phyloP scores from a whole-genome alignment of 1,140 invertebrate genomes.

The Charaxes varanes region DNA sequence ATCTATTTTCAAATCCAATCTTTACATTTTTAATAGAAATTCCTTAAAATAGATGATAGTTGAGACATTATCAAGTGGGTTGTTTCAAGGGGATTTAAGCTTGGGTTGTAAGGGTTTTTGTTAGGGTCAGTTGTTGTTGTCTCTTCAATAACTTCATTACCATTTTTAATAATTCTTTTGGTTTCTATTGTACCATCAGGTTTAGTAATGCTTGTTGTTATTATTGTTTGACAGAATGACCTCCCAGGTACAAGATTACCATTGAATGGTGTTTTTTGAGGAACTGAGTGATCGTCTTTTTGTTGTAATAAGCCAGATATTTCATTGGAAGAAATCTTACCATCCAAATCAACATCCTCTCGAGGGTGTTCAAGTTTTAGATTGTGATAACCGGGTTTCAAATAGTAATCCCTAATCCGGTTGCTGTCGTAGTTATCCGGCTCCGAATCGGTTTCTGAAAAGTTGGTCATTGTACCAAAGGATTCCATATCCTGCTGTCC shows the following conservation, averaged over 20 bases:
- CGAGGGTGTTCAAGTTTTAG: slow-evolving; percentile 27
- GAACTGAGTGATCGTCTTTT: slow-evolving; percentile 31
- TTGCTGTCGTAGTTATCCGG: slow-evolving; percentile 33
- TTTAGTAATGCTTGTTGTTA: slow-evolving; percentile 60
- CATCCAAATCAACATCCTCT: slow-evolving; percentile 54
- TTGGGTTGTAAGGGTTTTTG: slow-evolving; percentile 24
- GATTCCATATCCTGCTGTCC: slow-evolving; percentile 33
- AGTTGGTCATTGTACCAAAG: slow-evolving; percentile 27
- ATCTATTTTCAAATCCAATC: too few species aligned
- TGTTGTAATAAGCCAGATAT: slow-evolving; percentile 53
- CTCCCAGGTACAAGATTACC: slow-evolving; percentile 40
- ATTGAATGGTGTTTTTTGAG: slow-evolving; percentile 34
- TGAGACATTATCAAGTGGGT: slow-evolving; percentile 42
- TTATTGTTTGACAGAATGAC: slow-evolving; percentile 60
- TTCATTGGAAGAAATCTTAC: slow-evolving; percentile 56
- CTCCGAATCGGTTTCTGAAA: slow-evolving; percentile 10
- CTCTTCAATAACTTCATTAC: slow-evolving; percentile 57
- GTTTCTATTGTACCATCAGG: slow-evolving; percentile 59
- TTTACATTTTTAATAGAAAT: slow-evolving; percentile 35
- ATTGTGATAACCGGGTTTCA: slow-evolving; percentile 56
- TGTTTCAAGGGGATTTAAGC: slow-evolving; percentile 28
- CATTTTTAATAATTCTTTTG: slow-evolving; percentile 54
- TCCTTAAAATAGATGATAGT: slow-evolving; percentile 43
- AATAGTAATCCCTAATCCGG: slow-evolving; percentile 53
- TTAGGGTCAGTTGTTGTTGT: slow-evolving; percentile 43